Base-by-base conservation (phyloP, 2,888 invertebrate species). In the Tuta absoluta region DNA sequence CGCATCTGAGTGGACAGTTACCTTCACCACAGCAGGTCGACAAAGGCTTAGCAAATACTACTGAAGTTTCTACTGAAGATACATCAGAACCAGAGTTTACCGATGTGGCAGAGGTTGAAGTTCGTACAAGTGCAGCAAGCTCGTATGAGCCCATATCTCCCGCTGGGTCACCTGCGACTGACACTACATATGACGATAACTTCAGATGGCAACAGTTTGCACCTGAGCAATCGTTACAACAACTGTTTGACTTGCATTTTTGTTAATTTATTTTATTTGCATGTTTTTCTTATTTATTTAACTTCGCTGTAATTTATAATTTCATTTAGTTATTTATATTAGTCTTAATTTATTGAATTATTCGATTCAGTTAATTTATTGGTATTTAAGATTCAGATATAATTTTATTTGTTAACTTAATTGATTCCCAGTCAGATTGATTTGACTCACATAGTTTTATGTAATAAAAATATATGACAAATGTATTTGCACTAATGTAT, bases 71-170 rank as follows among this genome's bases (percentile, higher is more conserved):
- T 49, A 49, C 49, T 17, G 3, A 10, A 3, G 21, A 23, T 33
- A 10, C 33, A 2, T n/a, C 17, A 17, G 38, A 58, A 58, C 17
- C 8, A 19, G 33, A 2, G 45, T n/a, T 45, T 8, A 45, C 4
- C 11, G 58, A 37, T 37, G 33, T 58, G 58, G 17, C 14, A 33
- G 17, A 57, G 23, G n/a, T 65, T n/a, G 63, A 59, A n/a, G 48
- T 8, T 48, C 70, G 63, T 61, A 72, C 73, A 0, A 48, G 65
- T 57, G 23, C 57, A 19, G 62, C 45, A 23, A 67, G 65, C 56
- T 67, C 77, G 10, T 85, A 85, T 65, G 87, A 87, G 69, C 84
- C 85, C 0, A 80, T 87, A 65, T 86, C 86, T 17, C 85, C 87
- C n/a, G 81, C 78, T 59, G 61, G 68, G 33, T 69, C 69, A 45